Evolutionary conservation across 2,888 invertebrate genomes (phyloP), one percentile per base, ranked within the genome.

Genomic region (Scelioninae gen. 1): DNA sequence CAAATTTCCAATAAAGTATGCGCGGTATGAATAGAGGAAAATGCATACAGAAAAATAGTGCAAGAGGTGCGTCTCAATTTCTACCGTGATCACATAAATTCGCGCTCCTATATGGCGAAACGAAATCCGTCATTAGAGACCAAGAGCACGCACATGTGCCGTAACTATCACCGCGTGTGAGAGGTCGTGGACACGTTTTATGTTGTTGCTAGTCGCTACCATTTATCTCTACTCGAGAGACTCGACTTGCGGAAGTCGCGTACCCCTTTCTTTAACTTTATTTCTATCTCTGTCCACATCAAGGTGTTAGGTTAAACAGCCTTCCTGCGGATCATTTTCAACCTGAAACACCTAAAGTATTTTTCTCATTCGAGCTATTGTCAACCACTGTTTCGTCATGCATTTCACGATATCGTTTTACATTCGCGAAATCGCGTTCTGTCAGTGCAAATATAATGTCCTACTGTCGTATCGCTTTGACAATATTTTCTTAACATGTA

Each of bases 291-390:
- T 15, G 38, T 38, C 65, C 29, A 32, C 5, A 8, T 49, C 60
- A 15, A 31, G 45, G 53, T 55, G 51, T 71, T 71, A 47, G 63
- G 31, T 74, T 74, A 74, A 74, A 56, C 53, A 43, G 47, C 69
- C 75, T 75, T 75, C 66, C 65, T 75, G 75, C 16, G 66, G 75
- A 75, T 75, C 32, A 45, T 66, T 56, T 75, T 58, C 75, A 58
- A 1, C 56, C 7, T 7, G 49, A 43, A 55, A 63, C 53, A 49
- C 58, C 40, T 13, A 49, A 71, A 71, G 49, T 34, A 60, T 60
- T 69, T 69, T 9, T 34, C 23, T 34, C 38, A 47, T 9, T 16
- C 45, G 23, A 16, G 32, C 56, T 56, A 63, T 63, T 63, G 74
- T 74, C 63, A 56, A 38, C 65, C 56, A 40, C 47, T 62, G 15